phyloP scores from a whole-genome alignment of 2,113 vertebrate species.

The Elgaria multicarinata region DNA sequence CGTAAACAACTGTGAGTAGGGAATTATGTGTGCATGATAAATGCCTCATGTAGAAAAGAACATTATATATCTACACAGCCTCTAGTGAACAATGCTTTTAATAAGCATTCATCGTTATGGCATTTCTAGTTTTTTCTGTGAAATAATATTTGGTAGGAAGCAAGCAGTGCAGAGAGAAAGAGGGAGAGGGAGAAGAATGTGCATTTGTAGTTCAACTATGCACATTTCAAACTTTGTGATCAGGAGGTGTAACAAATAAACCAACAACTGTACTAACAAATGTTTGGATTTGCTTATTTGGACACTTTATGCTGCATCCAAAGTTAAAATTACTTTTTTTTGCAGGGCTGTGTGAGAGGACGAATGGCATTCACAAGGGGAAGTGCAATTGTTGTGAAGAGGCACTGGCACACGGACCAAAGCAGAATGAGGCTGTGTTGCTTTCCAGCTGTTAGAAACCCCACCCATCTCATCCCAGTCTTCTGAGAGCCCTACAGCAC shows the following conservation, averaged over 20 bases:
- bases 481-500: background rate
- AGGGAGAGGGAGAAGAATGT: too few relatives aligned
- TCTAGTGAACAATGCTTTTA: constrained; percentile 11
- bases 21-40: too few relatives aligned
- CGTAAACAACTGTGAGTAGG: too few relatives aligned
- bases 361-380: too few relatives aligned
- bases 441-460: background rate
- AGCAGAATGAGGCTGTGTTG: background rate
- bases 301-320: background rate
- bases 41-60: background rate
- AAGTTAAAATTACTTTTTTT: background rate
- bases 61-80: constrained; percentile 15
- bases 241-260: background rate
- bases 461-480: background rate
- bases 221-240: background rate
- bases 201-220: background rate
- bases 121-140: background rate
- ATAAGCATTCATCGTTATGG: constrained; percentile 6
- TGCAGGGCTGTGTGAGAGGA: background rate
- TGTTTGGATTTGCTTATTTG: background rate
- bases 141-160: constrained; percentile 12
- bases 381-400: background rate
- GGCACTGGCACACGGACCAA: background rate
- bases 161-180: background rate
- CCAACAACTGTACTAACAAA: background rate